Base-by-base conservation (phyloP, 2,797 vertebrate genomes). In the Hemibagrus guttatus region DNA sequence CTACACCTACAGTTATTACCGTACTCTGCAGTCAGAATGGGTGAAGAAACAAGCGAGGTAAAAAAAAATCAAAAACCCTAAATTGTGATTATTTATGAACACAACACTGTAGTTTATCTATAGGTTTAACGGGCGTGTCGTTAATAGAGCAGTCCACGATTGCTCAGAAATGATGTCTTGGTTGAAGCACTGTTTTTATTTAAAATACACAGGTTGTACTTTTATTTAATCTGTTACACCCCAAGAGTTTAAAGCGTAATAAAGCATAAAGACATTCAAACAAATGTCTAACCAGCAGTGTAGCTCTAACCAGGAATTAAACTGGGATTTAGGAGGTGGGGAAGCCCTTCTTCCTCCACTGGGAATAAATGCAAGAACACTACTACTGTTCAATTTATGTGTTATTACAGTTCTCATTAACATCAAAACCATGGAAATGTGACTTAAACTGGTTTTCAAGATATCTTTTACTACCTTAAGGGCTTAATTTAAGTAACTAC, bases 361-460 rank as follows among this genome's bases (percentile, higher is more conserved):
- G 63, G 81, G 81, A 82, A 66, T 82, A 82, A 82, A 82, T 68
- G 46, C n/a, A 82, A 68, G n/a, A 68, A 82, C 46, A 68, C 9
- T 35, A 68, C 9, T 35, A 82, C 42, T 52, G 17, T 52, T 54
- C 59, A 81, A 13, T 68, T 66, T 52, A 13, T 31, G 46, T 68
- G 46, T 52, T 66, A 13, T 31, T 68, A 49, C 61, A 64, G 46
- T 82, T 68, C 61, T 82, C 81, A 68, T 82, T 68, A 82, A 66
- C 46, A 31, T 23, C 31, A 17, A 21, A 52, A 54, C 21, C 46
- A 82, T 13, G 64, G 63, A 68, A 68, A 68, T 68, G 46, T 82
- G 63, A 82, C 61, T 52, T 63, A 81, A 81, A 63, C 21, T 39
- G 61, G 35, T 31, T 76, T 76, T 56, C 52, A 80, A 26, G 6